Percentiles rank a stretch among this genome's conserved stretches.
Conservation (phyloP, 2,797 vertebrate species). For the Artibeus jamaicensis region DNA sequence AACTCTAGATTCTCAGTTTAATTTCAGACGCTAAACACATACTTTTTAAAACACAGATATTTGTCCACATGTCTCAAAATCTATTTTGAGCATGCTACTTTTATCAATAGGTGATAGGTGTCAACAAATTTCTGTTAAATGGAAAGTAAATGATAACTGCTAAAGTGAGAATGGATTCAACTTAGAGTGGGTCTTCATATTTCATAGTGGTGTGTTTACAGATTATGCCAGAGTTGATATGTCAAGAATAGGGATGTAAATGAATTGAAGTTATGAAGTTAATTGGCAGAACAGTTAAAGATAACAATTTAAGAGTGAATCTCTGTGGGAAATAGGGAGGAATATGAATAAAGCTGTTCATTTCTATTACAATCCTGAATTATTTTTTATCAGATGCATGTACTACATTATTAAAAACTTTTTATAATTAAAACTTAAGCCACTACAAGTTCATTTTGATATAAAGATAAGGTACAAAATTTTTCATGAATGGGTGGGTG, state of each 20-base stretch:
- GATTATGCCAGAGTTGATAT: neutral
- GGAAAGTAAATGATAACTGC: neutral
- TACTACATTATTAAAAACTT: neutral
- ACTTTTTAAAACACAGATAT: no score
- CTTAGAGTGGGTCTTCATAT: neutral
- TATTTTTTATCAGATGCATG: neutral
- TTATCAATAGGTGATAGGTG: neutral
- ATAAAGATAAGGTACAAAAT: neutral
- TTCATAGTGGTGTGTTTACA: neutral
- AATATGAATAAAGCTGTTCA: neutral
- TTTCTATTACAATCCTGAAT: neutral
- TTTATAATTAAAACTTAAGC: neutral
- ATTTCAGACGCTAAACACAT: neutral
- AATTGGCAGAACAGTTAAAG: neutral
- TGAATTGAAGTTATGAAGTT: neutral
- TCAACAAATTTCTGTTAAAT: neutral
- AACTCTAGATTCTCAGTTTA: neutral
- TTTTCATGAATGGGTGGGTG: neutral
- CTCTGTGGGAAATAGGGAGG: neutral
- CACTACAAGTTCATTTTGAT: neutral
- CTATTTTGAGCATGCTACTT: neutral
- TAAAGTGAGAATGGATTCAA: neutral
- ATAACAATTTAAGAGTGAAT: neutral
- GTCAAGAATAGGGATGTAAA: neutral
- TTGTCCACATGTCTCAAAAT: neutral